Evolutionary conservation across 2,113 vertebrate species (phyloP).

Genomic region (Oreocharis arfaki): DNA sequence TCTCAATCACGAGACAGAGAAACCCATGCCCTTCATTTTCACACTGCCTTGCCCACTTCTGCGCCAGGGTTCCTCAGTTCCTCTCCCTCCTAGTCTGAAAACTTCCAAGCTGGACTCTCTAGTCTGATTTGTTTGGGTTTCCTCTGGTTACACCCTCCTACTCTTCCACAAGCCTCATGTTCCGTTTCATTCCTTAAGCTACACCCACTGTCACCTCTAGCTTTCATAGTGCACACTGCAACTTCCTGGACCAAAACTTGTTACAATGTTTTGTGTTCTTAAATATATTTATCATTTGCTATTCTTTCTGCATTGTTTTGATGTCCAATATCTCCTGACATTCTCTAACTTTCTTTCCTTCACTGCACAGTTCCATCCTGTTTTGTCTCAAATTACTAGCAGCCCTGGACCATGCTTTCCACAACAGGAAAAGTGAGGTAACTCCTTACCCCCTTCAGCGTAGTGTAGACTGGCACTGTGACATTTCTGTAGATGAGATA

Average conservation of each 20-base stretch:
- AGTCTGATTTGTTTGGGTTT: neutral
- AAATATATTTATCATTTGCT: neutral
- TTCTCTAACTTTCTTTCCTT: neutral
- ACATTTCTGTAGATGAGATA: slow-evolving; percentile 85
- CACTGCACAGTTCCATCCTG: neutral
- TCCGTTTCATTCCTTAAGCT: neutral
- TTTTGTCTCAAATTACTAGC: neutral
- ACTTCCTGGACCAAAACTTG: neutral
- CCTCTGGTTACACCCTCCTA: neutral
- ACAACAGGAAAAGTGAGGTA: neutral
- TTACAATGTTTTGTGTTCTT: neutral
- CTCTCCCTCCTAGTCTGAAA: neutral
- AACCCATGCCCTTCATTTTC: neutral
- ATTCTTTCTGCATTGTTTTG: neutral
- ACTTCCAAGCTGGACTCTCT: neutral
- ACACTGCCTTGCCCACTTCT: neutral
- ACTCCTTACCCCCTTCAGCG: slow-evolving; percentile 84
- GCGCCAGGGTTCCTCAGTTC: neutral
- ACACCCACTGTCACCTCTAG: neutral
- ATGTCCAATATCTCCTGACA: neutral
- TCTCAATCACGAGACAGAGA: neutral
- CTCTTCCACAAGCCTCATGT: neutral
- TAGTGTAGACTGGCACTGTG: slow-evolving; percentile 84
- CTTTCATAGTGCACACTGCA: neutral
- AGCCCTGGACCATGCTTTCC: neutral